Conservation (phyloP, 2,113 vertebrate species). For the Procapra przewalskii region DNA sequence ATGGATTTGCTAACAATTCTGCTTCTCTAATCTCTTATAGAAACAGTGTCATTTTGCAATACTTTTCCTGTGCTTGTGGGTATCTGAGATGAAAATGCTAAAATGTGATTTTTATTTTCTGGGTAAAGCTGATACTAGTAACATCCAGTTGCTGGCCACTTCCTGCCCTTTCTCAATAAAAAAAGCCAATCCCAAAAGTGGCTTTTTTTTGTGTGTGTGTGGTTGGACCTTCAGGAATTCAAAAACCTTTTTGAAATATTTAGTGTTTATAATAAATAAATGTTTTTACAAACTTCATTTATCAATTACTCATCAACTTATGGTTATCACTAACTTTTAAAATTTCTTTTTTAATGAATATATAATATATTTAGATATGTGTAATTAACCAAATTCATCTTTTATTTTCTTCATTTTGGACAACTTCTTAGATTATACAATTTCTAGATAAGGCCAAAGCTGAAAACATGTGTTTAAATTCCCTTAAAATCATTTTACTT, state of each 20-base stretch:
- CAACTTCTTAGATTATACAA: not conserved
- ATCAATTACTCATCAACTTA: not conserved
- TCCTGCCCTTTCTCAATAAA: not conserved
- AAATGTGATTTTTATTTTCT: constrained; percentile 49
- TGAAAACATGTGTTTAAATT: constrained; percentile 15
- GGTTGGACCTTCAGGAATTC: not conserved
- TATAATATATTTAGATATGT: not conserved
- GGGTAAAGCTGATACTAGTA: not conserved
- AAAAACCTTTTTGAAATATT: not conserved
- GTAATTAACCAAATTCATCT: not conserved
- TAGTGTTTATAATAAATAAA: not conserved
- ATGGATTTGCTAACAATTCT: constrained; percentile 69
- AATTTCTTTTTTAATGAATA: not conserved
- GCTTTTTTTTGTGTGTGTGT: not conserved
- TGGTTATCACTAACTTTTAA: not conserved
- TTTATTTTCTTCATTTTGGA: not conserved
- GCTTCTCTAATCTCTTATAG: constrained; percentile 49
- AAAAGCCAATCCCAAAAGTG: not conserved
- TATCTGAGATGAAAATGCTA: constrained; percentile 21
- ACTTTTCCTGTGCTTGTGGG: not conserved
- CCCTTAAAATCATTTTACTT: not conserved
- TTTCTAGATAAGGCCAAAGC: not conserved
- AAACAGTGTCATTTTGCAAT: constrained; percentile 42
- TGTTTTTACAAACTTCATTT: not conserved
- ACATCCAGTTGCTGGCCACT: not conserved